Evolutionary conservation across 2,797 vertebrate genomes (phyloP).

Genomic region (Scarus forsteni): DNA sequence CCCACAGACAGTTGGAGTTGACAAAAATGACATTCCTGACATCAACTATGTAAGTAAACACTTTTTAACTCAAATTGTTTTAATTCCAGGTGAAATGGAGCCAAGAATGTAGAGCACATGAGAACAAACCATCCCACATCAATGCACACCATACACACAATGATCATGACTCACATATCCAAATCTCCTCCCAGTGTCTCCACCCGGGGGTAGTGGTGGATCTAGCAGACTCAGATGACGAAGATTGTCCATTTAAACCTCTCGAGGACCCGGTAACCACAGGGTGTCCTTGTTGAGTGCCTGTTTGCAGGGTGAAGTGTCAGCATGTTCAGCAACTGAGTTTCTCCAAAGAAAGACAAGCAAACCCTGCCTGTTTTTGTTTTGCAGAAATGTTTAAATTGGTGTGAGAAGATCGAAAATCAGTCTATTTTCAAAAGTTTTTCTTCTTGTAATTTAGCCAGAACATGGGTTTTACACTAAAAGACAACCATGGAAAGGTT

Average conservation of each 20-base stretch:
- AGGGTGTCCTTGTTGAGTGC: constrained; percentile 70
- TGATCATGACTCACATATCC: constrained; percentile 50
- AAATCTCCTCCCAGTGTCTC: constrained; percentile 82
- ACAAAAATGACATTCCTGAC: constrained; percentile 99
- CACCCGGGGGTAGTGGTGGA: constrained; percentile 86
- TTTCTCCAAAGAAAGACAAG: constrained; percentile 1
- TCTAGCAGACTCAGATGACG: constrained; percentile 85
- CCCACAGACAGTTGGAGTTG: constrained; percentile 96
- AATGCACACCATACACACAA: constrained; percentile 14
- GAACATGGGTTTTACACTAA: not conserved
- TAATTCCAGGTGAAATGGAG: not conserved
- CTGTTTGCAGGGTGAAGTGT: constrained; percentile 76
- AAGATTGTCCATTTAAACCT: constrained; percentile 84
- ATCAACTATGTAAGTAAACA: constrained; percentile 93
- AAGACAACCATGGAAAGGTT: not conserved
- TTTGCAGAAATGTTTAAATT: constrained; percentile 26
- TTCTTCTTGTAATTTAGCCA: not conserved
- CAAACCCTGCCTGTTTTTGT: constrained; percentile 4
- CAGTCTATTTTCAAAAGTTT: not conserved
- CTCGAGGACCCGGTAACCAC: constrained; percentile 85
- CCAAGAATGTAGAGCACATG: constrained; percentile 18
- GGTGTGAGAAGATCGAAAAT: constrained; percentile 44
- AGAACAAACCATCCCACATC: constrained; percentile 13
- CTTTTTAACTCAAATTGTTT: not conserved
- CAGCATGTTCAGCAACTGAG: constrained; percentile 49